A percentile compares a stretch with the other conserved stretches of the same genome.
These are phyloP conservation scores for Planiliza haematocheilus DNA, from an alignment of 2,113 vertebrate genomes.

Conservation along the genomic window DNA sequence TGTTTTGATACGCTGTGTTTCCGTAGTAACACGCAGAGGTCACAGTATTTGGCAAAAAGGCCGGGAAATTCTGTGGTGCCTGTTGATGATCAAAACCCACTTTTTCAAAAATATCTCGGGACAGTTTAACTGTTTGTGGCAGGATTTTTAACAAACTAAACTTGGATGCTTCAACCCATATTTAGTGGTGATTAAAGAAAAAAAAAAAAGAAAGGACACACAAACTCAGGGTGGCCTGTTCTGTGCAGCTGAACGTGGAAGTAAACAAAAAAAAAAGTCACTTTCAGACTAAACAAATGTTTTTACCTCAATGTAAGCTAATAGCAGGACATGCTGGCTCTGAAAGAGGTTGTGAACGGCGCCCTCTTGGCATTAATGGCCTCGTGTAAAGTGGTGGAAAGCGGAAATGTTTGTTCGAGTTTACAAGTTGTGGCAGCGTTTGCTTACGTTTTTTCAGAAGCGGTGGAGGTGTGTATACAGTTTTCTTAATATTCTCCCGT, in stretches of 20 bases:
- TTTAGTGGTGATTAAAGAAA: slow-evolving; percentile 29
- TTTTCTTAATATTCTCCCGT: too few relatives aligned
- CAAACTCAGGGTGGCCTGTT: not conserved
- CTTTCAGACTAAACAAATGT: not conserved
- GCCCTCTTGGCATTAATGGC: too few relatives aligned
- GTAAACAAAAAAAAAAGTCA: not conserved
- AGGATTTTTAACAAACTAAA: slow-evolving; percentile 53
- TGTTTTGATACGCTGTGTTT: slow-evolving; percentile 73
- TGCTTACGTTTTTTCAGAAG: too few relatives aligned
- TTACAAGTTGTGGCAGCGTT: too few relatives aligned
- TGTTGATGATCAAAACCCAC: slow-evolving; percentile 69
- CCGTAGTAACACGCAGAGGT: slow-evolving; percentile 66
- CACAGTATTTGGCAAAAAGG: slow-evolving; percentile 60
- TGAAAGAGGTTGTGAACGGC: too few relatives aligned
- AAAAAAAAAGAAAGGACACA: not conserved
- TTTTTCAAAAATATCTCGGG: slow-evolving; percentile 47
- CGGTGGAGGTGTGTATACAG: too few relatives aligned
- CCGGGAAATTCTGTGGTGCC: slow-evolving; percentile 63
- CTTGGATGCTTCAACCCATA: not conserved
- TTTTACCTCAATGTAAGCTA: too few relatives aligned
- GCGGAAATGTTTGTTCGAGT: too few relatives aligned
- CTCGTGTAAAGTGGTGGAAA: too few relatives aligned
- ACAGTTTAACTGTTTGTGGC: slow-evolving; percentile 56
- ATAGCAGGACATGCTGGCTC: too few relatives aligned
- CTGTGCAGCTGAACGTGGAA: not conserved